Percentiles rank a stretch among this genome's conserved stretches.
These are phyloP conservation scores for Gymnothorax reevesii DNA, from an alignment of 2,797 vertebrate genomes.

Conservation along the genomic window DNA sequence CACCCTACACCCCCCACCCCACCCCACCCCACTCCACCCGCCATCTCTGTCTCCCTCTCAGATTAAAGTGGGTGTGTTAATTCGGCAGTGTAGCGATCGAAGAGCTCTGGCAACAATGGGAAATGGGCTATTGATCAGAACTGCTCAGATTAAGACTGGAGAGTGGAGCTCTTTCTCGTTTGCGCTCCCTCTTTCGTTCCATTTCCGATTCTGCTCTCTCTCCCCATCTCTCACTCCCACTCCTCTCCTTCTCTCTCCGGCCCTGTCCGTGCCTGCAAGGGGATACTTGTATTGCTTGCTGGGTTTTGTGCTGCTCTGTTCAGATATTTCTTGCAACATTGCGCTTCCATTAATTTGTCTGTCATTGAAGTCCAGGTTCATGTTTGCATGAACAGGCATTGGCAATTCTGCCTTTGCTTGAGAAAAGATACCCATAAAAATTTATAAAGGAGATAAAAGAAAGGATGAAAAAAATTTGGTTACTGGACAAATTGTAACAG, in stretches of 20 bases:
- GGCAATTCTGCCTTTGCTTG: not conserved
- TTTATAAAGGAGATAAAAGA: not conserved
- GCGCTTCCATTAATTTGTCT: not conserved
- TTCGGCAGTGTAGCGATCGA: constrained; percentile 96
- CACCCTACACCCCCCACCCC: constrained; percentile 56
- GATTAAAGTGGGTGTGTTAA: constrained; percentile 98
- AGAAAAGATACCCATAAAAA: not conserved
- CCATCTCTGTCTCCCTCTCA: constrained; percentile 82
- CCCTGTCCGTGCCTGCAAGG: constrained; percentile 19
- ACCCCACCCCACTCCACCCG: constrained; percentile 57
- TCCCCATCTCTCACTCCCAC: constrained; percentile 64
- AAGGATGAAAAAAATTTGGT: not conserved
- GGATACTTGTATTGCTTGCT: not conserved
- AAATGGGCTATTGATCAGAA: constrained; percentile 99
- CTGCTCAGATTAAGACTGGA: constrained; percentile 99
- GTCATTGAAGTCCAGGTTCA: constrained; percentile 17
- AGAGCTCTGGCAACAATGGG: constrained; percentile 98
- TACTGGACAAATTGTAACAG: no score
- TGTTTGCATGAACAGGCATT: not conserved
- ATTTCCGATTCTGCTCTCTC: constrained; percentile 63
- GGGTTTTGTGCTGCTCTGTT: not conserved
- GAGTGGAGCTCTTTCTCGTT: constrained; percentile 93
- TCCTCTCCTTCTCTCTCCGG: constrained; percentile 52
- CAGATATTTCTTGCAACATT: constrained; percentile 39
- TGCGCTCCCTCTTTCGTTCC: constrained; percentile 77